These are phyloP conservation scores for Amiota mariae DNA, from an alignment of 2,888 invertebrate species.

Conservation along the genomic window DNA sequence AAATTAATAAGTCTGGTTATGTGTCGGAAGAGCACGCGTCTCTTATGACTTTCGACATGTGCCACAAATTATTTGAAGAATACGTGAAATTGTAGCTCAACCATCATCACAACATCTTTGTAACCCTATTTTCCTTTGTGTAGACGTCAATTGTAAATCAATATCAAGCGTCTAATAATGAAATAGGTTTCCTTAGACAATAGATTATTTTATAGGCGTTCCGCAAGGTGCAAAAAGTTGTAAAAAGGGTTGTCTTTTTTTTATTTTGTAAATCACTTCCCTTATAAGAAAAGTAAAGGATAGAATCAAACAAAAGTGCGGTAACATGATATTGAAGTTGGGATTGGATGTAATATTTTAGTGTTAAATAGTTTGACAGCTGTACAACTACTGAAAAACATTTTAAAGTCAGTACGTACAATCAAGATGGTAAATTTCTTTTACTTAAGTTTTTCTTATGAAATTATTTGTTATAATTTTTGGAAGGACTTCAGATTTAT, in stretches of 20 bases:
- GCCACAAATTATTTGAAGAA: conserved; percentile 19
- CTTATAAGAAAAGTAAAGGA: too few relatives aligned
- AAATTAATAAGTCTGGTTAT: conserved; percentile 63
- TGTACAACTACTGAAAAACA: background rate
- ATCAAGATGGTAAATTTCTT: conserved; percentile 8
- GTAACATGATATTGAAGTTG: background rate
- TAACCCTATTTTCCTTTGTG: conserved; percentile 32
- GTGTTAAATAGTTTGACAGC: background rate
- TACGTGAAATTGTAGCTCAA: too few relatives aligned
- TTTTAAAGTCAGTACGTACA: background rate
- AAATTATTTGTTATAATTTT: too few relatives aligned
- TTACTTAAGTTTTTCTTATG: background rate
- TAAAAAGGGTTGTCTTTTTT: background rate
- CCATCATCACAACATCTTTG: too few relatives aligned
- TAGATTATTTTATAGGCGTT: conserved; percentile 46
- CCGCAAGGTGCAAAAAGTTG: conserved; percentile 34
- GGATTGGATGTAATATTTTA: background rate
- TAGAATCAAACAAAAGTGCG: too few relatives aligned
- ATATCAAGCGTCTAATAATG: conserved; percentile 57
- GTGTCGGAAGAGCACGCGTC: conserved; percentile 53
- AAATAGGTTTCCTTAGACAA: conserved; percentile 3
- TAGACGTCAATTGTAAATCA: conserved; percentile 60
- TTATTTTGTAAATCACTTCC: conserved; percentile 4
- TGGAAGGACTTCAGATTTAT: too few relatives aligned
- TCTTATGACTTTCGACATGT: conserved; percentile 12